Base-by-base conservation (phyloP, 1,140 invertebrate genomes). In the Aphidius gifuensis region DNA sequence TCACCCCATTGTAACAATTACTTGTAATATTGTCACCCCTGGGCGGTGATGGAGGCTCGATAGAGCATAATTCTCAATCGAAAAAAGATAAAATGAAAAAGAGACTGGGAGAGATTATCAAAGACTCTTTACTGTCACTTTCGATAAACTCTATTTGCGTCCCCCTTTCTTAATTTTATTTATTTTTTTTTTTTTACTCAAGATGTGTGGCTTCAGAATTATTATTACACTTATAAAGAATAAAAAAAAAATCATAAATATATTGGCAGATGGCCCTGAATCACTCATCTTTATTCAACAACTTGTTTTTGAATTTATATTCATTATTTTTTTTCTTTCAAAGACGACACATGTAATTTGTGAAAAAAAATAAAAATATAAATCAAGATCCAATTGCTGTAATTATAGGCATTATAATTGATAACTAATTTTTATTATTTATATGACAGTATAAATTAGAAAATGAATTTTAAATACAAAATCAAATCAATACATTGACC, bases 21-120 rank as follows among this genome's bases (percentile, higher is more conserved):
- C 73, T 73, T 73, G 73, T 74, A 74, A 74, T 73, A 70, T 70
- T 68, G 70, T 72, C 65, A 67, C 67, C 61, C 71, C 68, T 67
- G 23, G 44, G 63, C 70, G 66, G 45, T 61, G 54, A 72, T 69
- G 68, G 68, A 68, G 66, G 69, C 68, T 74, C 71, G 70, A 74
- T 73, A 70, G 72, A 71, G 69, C 68, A 70, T 71, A 60, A 62
- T 71, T 65, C 71, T 56, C 61, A 53, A 61, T 49, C 64, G 49
- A 64, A 39, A 48, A 58, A 58, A 9, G 9, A 51, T 9, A 51
- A 47, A 62, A 64, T 69, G 70, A 69, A 71, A 69, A 67, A 16
- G 16, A 16, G 16, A 16, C 16, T 16, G 16, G 16, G 16, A 16
- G 16, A 70, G 68, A 74, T 72, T 73, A 71, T 66, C 61, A 62